These are phyloP conservation scores for Abscondita cerata DNA, from an alignment of 2,888 invertebrate species.

Conservation along the genomic window DNA sequence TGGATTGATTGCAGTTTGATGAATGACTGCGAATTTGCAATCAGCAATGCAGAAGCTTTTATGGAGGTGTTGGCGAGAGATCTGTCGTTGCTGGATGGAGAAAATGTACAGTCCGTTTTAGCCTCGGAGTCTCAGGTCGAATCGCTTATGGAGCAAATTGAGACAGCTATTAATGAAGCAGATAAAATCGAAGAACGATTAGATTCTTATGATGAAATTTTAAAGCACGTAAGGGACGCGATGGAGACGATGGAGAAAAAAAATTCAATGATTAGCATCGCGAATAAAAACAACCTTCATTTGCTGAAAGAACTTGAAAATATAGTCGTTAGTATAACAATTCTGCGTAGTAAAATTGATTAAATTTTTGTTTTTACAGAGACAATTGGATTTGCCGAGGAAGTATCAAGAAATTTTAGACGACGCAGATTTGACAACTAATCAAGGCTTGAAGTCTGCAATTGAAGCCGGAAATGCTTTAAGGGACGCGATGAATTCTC, in stretches of 20 bases:
- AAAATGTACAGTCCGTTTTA: slow-evolving; percentile 90
- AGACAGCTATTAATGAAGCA: slow-evolving; percentile 78
- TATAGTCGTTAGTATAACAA: slow-evolving; percentile 75
- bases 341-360: no score
- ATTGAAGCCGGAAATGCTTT: slow-evolving; percentile 76
- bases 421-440: slow-evolving; percentile 75
- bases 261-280: slow-evolving; percentile 84
- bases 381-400: slow-evolving; percentile 73
- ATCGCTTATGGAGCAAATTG: slow-evolving; percentile 78
- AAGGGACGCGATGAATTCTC: slow-evolving; percentile 75
- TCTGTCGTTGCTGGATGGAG: slow-evolving; percentile 84
- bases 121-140: slow-evolving; percentile 86
- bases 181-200: slow-evolving; percentile 75
- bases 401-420: slow-evolving; percentile 71
- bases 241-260: slow-evolving; percentile 93
- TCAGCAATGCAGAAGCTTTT: slow-evolving; percentile 82
- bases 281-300: slow-evolving; percentile 84
- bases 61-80: slow-evolving; percentile 84
- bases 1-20: slow-evolving; percentile 77
- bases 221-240: slow-evolving; percentile 84
- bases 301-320: slow-evolving; percentile 80
- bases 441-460: slow-evolving; percentile 67
- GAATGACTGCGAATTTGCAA: slow-evolving; percentile 85
- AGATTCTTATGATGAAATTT: slow-evolving; percentile 80
- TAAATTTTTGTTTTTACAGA: slow-evolving; percentile 56